phyloP scores from a whole-genome alignment of 2,113 vertebrate genomes.

The Chionodraco myersi region DNA sequence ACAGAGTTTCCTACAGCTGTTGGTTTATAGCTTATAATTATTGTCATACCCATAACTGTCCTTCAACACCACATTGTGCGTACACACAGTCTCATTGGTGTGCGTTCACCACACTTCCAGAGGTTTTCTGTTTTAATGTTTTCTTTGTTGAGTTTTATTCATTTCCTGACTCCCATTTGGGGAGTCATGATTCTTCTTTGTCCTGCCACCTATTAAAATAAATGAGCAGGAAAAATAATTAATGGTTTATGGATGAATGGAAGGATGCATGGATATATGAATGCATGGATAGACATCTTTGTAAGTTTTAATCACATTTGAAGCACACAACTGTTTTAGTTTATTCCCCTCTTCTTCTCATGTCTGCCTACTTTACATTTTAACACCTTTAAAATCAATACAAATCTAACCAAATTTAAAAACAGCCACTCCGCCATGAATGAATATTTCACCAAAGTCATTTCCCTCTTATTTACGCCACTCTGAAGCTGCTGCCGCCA shows the following conservation, averaged over 20 bases:
- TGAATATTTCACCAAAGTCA: conserved; percentile 74
- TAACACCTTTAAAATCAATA: conserved; percentile 72
- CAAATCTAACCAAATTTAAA: conserved; percentile 64
- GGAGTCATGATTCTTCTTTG: conserved; percentile 38
- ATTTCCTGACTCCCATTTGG: conserved; percentile 28
- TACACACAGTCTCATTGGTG: conserved; percentile 34
- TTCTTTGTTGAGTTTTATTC: conserved; percentile 40
- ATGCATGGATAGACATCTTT: conserved; percentile 7
- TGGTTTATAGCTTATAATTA: conserved; percentile 71
- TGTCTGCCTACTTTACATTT: conserved; percentile 47
- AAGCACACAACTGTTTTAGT: conserved; percentile 1
- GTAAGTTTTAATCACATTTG: not conserved
- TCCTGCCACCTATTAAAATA: conserved; percentile 8
- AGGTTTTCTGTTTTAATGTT: conserved; percentile 27
- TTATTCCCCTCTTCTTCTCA: not conserved
- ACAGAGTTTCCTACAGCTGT: conserved; percentile 58
- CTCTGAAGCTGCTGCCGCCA: conserved; percentile 62
- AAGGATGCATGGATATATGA: not conserved
- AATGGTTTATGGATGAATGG: not conserved
- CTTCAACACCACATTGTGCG: conserved; percentile 28
- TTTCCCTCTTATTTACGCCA: conserved; percentile 69
- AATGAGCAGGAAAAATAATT: conserved; percentile 14
- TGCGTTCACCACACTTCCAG: conserved; percentile 41
- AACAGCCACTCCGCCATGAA: conserved; percentile 57
- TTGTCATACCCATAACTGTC: conserved; percentile 68